A percentile compares a stretch with the other conserved stretches of the same genome.
Conservation (phyloP, 2,888 invertebrate species). For the Ligdia adustata region DNA sequence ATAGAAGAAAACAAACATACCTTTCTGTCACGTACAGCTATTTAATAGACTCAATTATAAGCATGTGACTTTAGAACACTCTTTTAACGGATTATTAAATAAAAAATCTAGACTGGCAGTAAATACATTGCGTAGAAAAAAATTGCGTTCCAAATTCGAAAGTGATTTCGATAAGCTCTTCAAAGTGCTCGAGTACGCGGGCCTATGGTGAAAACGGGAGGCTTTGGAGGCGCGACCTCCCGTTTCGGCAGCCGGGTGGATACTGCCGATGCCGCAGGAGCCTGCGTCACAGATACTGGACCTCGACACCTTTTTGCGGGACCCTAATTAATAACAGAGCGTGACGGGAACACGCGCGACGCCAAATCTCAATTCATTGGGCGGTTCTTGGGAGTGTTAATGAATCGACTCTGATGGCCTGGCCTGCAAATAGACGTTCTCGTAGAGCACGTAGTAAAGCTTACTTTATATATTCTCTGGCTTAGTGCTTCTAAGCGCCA, state of each 20-base stretch:
- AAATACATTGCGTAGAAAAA: slow-evolving; percentile 31
- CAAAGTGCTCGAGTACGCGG: slow-evolving; percentile 34
- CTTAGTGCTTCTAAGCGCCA: no score
- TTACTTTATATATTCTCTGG: no score
- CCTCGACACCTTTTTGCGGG: slow-evolving; percentile 77
- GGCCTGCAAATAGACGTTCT: no score
- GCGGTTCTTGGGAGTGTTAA: slow-evolving; percentile 46
- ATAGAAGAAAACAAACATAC: slow-evolving; percentile 22
- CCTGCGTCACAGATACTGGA: slow-evolving; percentile 76
- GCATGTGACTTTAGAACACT: slow-evolving; percentile 13
- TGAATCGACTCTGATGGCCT: slow-evolving; percentile 38
- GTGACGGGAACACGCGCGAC: slow-evolving; percentile 62
- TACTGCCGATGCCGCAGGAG: slow-evolving; percentile 78
- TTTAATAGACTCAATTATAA: no score
- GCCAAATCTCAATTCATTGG: slow-evolving; percentile 49
- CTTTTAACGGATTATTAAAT: slow-evolving; percentile 16
- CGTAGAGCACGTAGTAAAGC: no score
- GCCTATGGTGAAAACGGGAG: slow-evolving; percentile 37
- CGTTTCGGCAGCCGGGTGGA: slow-evolving; percentile 60
- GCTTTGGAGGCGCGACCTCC: slow-evolving; percentile 48
- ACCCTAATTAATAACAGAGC: slow-evolving; percentile 78
- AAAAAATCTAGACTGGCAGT: slow-evolving; percentile 29
- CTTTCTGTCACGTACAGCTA: slow-evolving; percentile 17
- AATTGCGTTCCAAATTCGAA: slow-evolving; percentile 35
- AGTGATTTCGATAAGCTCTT: slow-evolving; percentile 26